phyloP scores from a whole-genome alignment of 2,797 vertebrate species.

The Acropternis orthonyx region DNA sequence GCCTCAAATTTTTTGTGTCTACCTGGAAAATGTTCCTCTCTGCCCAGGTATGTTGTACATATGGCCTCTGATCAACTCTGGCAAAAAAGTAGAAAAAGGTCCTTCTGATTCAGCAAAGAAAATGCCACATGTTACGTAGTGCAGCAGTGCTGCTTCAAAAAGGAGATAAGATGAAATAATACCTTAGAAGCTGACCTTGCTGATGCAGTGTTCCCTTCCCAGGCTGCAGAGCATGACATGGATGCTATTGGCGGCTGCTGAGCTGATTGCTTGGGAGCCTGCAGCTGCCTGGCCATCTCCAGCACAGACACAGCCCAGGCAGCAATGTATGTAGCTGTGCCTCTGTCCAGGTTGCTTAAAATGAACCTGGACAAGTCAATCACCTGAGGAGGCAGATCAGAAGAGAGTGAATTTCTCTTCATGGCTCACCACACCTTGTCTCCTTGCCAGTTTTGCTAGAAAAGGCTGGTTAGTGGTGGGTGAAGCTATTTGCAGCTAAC shows the following conservation, averaged over 20 bases:
- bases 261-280: neutral
- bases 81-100: neutral
- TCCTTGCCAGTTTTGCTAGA: neutral
- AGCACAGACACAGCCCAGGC: neutral
- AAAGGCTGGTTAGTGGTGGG: neutral
- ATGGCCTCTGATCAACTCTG: accelerated
- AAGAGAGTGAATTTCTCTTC: neutral
- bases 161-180: neutral
- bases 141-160: neutral
- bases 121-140: neutral
- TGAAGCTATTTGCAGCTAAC: neutral
- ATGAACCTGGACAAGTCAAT: neutral
- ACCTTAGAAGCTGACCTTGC: slow-evolving; percentile 21
- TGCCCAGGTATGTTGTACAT: neutral
- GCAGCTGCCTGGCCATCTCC: neutral
- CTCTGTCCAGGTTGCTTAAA: neutral
- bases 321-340: neutral
- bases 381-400: neutral
- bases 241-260: neutral
- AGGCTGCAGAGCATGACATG: neutral
- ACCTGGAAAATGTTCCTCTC: accelerated
- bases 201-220: neutral
- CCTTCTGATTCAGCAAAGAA: neutral
- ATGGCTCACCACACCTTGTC: neutral
- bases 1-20: neutral